A percentile compares a stretch with the other conserved stretches of the same genome.
phyloP scores from a whole-genome alignment of 2,797 vertebrate species.

The Sebastes glaucus region DNA sequence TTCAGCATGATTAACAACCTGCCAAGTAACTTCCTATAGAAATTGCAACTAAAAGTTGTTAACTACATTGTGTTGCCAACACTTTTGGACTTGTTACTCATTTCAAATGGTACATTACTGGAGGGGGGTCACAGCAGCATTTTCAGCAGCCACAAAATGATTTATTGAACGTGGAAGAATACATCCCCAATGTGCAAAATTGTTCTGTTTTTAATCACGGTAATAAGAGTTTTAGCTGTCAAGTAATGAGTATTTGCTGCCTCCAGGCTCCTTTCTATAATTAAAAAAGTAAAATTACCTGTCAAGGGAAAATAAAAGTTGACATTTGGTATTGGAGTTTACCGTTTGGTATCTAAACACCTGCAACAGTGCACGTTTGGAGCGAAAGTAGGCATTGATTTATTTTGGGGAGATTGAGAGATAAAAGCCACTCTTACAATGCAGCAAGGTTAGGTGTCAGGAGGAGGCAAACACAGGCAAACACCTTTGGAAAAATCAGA shows the following conservation, averaged over 20 bases:
- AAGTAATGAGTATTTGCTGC: constrained; percentile 69
- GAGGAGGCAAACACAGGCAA: background rate
- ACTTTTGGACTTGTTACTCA: constrained; percentile 54
- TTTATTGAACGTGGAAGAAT: constrained; percentile 66
- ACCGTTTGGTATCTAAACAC: constrained; percentile 50
- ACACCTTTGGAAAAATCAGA: constrained; percentile 1
- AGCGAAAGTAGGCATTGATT: constrained; percentile 30
- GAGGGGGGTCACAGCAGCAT: constrained; percentile 49
- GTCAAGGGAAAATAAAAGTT: constrained; percentile 64
- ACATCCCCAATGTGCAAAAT: constrained; percentile 66
- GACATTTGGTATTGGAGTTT: constrained; percentile 63
- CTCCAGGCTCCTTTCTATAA: constrained; percentile 62
- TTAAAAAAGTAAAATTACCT: constrained; percentile 66
- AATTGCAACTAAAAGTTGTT: constrained; percentile 45
- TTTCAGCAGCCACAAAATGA: constrained; percentile 54
- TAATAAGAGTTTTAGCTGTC: constrained; percentile 70
- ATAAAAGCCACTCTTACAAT: background rate
- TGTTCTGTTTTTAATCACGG: constrained; percentile 72
- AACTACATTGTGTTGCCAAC: constrained; percentile 27
- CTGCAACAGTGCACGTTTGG: constrained; percentile 11
- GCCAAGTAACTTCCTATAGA: constrained; percentile 29
- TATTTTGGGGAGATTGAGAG: constrained; percentile 6
- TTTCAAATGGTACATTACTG: constrained; percentile 54
- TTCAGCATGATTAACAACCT: constrained; percentile 49
- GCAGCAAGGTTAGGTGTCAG: constrained; percentile 17